These are phyloP conservation scores for Pyralis farinalis DNA, from an alignment of 2,888 invertebrate genomes.

Conservation along the genomic window DNA sequence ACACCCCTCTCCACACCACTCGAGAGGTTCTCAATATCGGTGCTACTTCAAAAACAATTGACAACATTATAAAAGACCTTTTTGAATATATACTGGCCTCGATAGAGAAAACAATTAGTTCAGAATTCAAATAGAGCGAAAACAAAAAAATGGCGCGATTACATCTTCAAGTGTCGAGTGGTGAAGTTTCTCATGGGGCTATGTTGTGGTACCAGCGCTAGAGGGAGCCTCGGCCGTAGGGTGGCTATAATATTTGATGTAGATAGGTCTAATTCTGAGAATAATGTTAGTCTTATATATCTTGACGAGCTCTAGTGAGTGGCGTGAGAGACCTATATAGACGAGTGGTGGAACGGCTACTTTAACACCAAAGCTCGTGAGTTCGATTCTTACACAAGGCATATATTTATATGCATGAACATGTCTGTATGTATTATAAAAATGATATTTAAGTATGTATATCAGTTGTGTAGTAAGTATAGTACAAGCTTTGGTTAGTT, in stretches of 20 bases:
- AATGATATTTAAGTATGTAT: too few species aligned
- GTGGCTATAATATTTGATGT: slow-evolving; percentile 22
- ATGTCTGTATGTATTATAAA: too few species aligned
- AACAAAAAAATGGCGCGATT: slow-evolving; percentile 77
- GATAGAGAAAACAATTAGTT: slow-evolving; percentile 60
- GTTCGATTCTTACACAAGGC: too few species aligned
- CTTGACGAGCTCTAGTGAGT: too few species aligned
- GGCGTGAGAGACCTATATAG: too few species aligned
- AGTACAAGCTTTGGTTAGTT: too few species aligned
- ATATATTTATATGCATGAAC: too few species aligned
- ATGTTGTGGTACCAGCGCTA: slow-evolving; percentile 72
- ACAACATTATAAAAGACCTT: slow-evolving; percentile 46
- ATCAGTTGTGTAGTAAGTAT: too few species aligned
- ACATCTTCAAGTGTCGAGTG: slow-evolving; percentile 68
- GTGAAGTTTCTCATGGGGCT: slow-evolving; percentile 75
- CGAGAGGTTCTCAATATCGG: slow-evolving; percentile 64
- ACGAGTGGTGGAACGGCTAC: too few species aligned
- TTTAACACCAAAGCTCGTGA: too few species aligned
- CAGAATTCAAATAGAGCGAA: slow-evolving; percentile 49
- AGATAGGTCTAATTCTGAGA: too few species aligned
- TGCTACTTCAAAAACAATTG: slow-evolving; percentile 62
- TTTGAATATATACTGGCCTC: slow-evolving; percentile 51
- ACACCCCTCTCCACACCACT: slow-evolving; percentile 34
- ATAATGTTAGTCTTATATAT: too few species aligned
- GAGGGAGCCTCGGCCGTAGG: slow-evolving; percentile 56